phyloP scores from a whole-genome alignment of 2,888 invertebrate genomes.

The Ashinkailepas kermadecensis region DNA sequence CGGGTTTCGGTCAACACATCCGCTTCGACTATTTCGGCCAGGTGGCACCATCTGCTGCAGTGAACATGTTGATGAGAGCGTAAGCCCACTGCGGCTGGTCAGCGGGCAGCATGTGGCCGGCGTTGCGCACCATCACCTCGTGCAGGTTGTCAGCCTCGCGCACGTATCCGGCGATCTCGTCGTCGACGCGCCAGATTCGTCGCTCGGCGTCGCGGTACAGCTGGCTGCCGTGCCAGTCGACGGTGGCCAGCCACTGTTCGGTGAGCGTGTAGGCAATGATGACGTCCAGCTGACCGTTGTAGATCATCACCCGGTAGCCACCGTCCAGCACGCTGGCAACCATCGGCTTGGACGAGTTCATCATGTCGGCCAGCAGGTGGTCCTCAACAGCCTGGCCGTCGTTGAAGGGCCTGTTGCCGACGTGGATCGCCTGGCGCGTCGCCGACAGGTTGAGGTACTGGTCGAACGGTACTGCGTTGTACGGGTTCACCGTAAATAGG shows the following conservation, averaged over 20 bases:
- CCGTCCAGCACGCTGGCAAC: slow-evolving; percentile 36
- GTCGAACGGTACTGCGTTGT: slow-evolving; percentile 18
- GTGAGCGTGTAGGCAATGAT: slow-evolving; percentile 83
- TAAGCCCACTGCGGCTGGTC: slow-evolving; percentile 71
- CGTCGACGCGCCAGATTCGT: slow-evolving; percentile 55
- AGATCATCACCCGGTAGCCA: slow-evolving; percentile 64
- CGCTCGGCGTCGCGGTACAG: slow-evolving; percentile 59
- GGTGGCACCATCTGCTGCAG: too few relatives aligned
- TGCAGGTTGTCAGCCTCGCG: slow-evolving; percentile 62
- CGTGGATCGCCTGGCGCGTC: slow-evolving; percentile 69
- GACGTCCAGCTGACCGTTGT: slow-evolving; percentile 85
- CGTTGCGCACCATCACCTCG: slow-evolving; percentile 65
- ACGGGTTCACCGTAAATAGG: slow-evolving; percentile 52
- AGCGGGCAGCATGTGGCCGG: slow-evolving; percentile 73
- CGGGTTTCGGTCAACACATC: too few relatives aligned
- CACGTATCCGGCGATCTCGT: slow-evolving; percentile 64
- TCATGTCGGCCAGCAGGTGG: slow-evolving; percentile 64
- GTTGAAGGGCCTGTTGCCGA: slow-evolving; percentile 68
- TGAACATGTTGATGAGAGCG: slow-evolving; percentile 54
- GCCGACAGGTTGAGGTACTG: slow-evolving; percentile 55
- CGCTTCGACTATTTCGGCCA: too few relatives aligned
- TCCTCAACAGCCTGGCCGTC: slow-evolving; percentile 55
- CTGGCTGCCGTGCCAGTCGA: slow-evolving; percentile 59
- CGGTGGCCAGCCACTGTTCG: slow-evolving; percentile 62
- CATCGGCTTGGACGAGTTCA: slow-evolving; percentile 63